Conservation (phyloP, 2,888 invertebrate species). For the Melanchra persicariae region DNA sequence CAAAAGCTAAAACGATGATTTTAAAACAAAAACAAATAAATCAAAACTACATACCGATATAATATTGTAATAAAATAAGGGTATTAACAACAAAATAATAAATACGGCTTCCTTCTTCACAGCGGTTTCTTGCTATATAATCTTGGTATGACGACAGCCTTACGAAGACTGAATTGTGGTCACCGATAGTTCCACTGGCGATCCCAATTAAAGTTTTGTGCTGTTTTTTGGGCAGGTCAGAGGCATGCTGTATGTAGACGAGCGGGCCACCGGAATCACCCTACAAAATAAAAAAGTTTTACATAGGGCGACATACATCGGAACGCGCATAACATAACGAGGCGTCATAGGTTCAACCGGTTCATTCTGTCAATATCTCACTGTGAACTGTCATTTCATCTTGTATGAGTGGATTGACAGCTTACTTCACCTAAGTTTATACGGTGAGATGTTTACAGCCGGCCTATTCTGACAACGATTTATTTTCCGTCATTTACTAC, state of each 20-base stretch:
- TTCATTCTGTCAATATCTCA: no score
- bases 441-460: no score
- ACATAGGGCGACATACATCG: no score
- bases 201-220: constrained; percentile 43
- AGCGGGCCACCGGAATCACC: constrained; percentile 55
- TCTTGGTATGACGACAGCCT: constrained; percentile 33
- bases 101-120: neutral
- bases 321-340: no score
- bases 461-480: no score
- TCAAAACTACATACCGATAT: constrained; percentile 25
- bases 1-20: neutral
- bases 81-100: constrained; percentile 8
- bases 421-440: no score
- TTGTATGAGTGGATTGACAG: no score
- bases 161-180: constrained; percentile 26
- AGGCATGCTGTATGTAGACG: constrained; percentile 16
- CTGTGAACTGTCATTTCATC: no score
- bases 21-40: constrained; percentile 20
- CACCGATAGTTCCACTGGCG: constrained; percentile 24
- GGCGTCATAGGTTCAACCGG: no score
- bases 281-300: constrained; percentile 10
- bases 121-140: constrained; percentile 35
- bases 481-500: no score
- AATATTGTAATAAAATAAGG: constrained; percentile 28
- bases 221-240: neutral